Percentiles rank a stretch among this genome's conserved stretches.
Conservation (phyloP, 2,113 vertebrate genomes). For the Holacanthus passer region DNA sequence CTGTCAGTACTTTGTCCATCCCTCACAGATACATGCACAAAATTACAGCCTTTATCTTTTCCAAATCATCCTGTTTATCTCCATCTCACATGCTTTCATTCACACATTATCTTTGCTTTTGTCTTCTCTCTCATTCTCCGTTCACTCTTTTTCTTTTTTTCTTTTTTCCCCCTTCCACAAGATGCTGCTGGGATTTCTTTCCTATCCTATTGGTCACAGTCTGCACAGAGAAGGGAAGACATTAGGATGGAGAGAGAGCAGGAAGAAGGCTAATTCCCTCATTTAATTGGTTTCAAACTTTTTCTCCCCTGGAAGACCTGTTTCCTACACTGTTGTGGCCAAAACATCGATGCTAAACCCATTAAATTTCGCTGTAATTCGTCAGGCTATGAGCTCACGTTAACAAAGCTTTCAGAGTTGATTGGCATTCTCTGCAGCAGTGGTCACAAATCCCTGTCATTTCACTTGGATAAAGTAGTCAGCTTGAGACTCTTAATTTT, state of each 20-base stretch:
- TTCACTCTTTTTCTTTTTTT: neutral
- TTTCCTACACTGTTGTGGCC: constrained; percentile 39
- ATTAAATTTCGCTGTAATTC: constrained; percentile 51
- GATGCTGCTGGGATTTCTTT: constrained; percentile 40
- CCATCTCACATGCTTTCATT: constrained; percentile 32
- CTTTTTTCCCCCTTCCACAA: constrained; percentile 2
- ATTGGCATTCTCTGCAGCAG: constrained; percentile 50
- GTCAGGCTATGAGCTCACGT: constrained; percentile 45
- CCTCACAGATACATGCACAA: constrained; percentile 14
- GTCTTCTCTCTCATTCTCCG: constrained; percentile 3
- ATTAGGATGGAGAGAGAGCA: constrained; percentile 23
- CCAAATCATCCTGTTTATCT: constrained; percentile 40
- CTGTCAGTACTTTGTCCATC: constrained; percentile 37
- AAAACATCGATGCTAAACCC: constrained; percentile 48
- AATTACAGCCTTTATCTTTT: constrained; percentile 49
- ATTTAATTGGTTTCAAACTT: constrained; percentile 68
- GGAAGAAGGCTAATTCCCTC: constrained; percentile 45
- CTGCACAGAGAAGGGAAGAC: constrained; percentile 33
- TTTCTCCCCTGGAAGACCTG: constrained; percentile 32
- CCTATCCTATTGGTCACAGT: constrained; percentile 62
- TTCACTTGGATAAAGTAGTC: constrained; percentile 40
- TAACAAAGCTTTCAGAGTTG: constrained; percentile 53
- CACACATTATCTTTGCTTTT: constrained; percentile 21
- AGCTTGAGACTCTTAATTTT: constrained; percentile 51
- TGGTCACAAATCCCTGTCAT: constrained; percentile 57